Evolutionary conservation across 1,140 invertebrate species (phyloP).

Genomic region (Nephila pilipes): DNA sequence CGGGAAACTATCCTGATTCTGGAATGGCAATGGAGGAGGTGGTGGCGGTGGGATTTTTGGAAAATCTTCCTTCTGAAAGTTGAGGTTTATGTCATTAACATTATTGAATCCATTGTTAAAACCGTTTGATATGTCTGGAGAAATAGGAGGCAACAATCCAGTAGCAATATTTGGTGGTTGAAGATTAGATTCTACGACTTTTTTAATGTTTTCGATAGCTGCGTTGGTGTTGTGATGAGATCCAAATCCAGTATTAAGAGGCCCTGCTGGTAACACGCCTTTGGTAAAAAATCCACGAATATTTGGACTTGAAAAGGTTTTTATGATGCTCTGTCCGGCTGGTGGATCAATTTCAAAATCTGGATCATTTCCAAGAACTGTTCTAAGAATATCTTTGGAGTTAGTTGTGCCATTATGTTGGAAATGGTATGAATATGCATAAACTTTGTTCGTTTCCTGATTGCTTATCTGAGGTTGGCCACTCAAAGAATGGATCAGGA

Average conservation of each 20-base stretch:
- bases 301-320: constrained; percentile 64
- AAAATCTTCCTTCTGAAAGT: constrained; percentile 61
- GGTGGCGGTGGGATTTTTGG: constrained; percentile 72
- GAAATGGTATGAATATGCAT: constrained; percentile 69
- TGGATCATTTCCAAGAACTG: constrained; percentile 61
- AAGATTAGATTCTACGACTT: constrained; percentile 47
- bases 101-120: constrained; percentile 45
- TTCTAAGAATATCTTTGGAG: constrained; percentile 58
- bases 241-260: constrained; percentile 30
- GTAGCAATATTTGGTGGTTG: constrained; percentile 45
- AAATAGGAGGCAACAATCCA: constrained; percentile 62
- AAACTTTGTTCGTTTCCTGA: constrained; percentile 68
- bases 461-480: constrained; percentile 71
- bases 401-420: constrained; percentile 73
- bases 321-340: constrained; percentile 43
- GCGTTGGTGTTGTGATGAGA: constrained; percentile 32
- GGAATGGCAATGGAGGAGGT: constrained; percentile 29
- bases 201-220: constrained; percentile 48
- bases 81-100: constrained; percentile 32
- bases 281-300: constrained; percentile 70
- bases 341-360: constrained; percentile 50
- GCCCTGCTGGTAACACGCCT: constrained; percentile 52
- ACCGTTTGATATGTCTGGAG: constrained; percentile 43
- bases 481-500: constrained; percentile 35
- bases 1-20: constrained; percentile 32